Evolutionary conservation across 1,140 invertebrate species (phyloP).

Genomic region (Lordiphosa collinella): DNA sequence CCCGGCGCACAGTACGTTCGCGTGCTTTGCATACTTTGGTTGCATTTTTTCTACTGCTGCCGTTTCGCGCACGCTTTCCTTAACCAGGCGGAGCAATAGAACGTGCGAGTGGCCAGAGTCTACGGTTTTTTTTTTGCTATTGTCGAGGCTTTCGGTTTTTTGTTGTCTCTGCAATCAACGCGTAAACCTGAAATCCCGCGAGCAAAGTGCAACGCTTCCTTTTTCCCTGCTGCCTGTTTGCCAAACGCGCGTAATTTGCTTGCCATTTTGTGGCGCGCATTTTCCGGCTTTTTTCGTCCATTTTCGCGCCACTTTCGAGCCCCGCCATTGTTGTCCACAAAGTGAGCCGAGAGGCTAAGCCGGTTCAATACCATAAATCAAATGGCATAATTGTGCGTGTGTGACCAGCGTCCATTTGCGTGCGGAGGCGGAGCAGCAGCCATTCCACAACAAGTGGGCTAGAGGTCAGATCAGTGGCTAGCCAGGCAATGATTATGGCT

Average conservation of each 20-base stretch:
- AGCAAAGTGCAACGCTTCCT: neutral
- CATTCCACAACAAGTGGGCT: slow-evolving; percentile 47
- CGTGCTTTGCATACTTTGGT: slow-evolving; percentile 80
- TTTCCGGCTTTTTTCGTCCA: slow-evolving; percentile 31
- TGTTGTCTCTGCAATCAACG: slow-evolving; percentile 21
- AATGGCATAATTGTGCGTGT: slow-evolving; percentile 61
- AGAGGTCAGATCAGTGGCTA: neutral
- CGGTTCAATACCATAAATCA: slow-evolving; percentile 54
- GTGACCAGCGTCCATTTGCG: slow-evolving; percentile 23
- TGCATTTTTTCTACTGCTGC: slow-evolving; percentile 63
- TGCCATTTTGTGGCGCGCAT: slow-evolving; percentile 37
- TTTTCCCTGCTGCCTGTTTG: slow-evolving; percentile 12
- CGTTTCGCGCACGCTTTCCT: slow-evolving; percentile 34
- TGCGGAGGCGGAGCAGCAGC: neutral
- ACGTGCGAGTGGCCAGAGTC: slow-evolving; percentile 19
- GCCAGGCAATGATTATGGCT: slow-evolving; percentile 32
- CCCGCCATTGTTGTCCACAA: slow-evolving; percentile 19
- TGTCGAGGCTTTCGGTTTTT: slow-evolving; percentile 14
- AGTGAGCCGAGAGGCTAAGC: slow-evolving; percentile 5
- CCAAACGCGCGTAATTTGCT: slow-evolving; percentile 46
- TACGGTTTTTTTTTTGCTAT: slow-evolving; percentile 7
- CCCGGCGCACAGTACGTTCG: slow-evolving; percentile 71
- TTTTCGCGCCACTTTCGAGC: slow-evolving; percentile 48
- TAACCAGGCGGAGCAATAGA: slow-evolving; percentile 12
- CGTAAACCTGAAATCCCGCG: neutral